A percentile compares a stretch with the other conserved stretches of the same genome.
phyloP scores from a whole-genome alignment of 2,888 invertebrate species.

The Platynereis dumerilii region DNA sequence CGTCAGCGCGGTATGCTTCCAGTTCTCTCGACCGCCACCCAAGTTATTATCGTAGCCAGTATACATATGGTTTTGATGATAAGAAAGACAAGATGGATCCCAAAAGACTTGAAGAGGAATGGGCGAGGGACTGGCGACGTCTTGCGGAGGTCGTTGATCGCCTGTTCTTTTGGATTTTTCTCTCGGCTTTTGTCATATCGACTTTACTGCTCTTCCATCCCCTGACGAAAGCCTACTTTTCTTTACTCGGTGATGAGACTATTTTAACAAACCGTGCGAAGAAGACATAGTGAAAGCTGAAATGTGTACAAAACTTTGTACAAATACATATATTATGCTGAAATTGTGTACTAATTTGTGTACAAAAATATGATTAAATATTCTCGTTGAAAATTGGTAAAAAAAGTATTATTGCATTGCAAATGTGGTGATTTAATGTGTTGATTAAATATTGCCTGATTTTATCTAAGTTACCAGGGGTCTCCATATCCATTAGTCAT shows the following conservation, averaged over 20 bases:
- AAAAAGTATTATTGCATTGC: too few relatives aligned
- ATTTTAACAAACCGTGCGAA: conserved; percentile 8
- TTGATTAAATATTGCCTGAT: too few relatives aligned
- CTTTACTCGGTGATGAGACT: conserved; percentile 29
- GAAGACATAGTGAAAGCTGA: too few relatives aligned
- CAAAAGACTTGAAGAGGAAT: conserved; percentile 33
- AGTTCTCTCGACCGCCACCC: conserved; percentile 13
- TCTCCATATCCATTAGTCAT: too few relatives aligned
- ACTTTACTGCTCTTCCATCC: conserved; percentile 43
- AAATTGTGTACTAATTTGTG: too few relatives aligned
- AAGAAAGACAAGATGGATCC: conserved; percentile 17
- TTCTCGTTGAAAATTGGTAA: too few relatives aligned
- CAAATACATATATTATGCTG: too few relatives aligned
- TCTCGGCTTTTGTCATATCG: conserved; percentile 37
- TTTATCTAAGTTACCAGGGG: too few relatives aligned
- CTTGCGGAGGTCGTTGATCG: conserved; percentile 42
- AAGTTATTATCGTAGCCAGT: conserved; percentile 24
- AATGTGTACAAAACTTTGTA: too few relatives aligned
- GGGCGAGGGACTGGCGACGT: conserved; percentile 38
- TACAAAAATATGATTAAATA: too few relatives aligned
- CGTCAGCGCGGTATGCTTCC: neutral
- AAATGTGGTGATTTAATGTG: too few relatives aligned
- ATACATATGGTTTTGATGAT: conserved; percentile 25
- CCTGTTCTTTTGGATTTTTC: conserved; percentile 42
- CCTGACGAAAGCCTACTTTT: conserved; percentile 35